phyloP scores from a whole-genome alignment of 2,797 vertebrate genomes.

The Bradypodion ventrale region DNA sequence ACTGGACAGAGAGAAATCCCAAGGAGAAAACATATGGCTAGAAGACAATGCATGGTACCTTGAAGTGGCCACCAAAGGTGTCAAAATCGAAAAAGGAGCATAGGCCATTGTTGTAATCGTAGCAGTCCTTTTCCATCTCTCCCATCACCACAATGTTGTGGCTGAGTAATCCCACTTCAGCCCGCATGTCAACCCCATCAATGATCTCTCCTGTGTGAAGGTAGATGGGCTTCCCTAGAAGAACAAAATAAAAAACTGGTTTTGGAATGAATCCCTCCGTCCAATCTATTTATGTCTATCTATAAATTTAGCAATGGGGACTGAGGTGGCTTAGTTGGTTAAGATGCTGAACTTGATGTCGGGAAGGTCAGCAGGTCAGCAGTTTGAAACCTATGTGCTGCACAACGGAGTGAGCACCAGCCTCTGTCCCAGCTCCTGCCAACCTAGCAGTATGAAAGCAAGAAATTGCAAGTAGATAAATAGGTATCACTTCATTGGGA shows the following conservation, averaged over 20 bases:
- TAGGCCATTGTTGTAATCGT: conserved; percentile 82
- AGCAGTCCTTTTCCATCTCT: conserved; percentile 85
- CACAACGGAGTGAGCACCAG: too few species aligned
- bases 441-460: too few species aligned
- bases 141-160: conserved; percentile 87
- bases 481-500: too few species aligned
- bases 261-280: too few species aligned
- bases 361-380: too few species aligned
- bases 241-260: neutral
- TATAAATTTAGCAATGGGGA: too few species aligned
- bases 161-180: conserved; percentile 91
- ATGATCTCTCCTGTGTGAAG: conserved; percentile 87
- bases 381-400: too few species aligned
- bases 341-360: too few species aligned
- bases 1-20: neutral
- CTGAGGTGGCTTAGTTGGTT: too few species aligned
- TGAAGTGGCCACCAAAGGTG: conserved; percentile 95
- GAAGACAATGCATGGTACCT: conserved; percentile 76
- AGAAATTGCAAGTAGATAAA: too few species aligned
- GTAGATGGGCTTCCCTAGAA: conserved; percentile 87
- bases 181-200: conserved; percentile 93
- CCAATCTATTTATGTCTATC: too few species aligned
- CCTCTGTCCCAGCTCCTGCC: too few species aligned
- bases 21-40: neutral
- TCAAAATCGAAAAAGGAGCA: conserved; percentile 94